Percentiles rank a stretch among this genome's conserved stretches.
Conservation (phyloP, 1,140 invertebrate species). For the Hetaerina americana region DNA sequence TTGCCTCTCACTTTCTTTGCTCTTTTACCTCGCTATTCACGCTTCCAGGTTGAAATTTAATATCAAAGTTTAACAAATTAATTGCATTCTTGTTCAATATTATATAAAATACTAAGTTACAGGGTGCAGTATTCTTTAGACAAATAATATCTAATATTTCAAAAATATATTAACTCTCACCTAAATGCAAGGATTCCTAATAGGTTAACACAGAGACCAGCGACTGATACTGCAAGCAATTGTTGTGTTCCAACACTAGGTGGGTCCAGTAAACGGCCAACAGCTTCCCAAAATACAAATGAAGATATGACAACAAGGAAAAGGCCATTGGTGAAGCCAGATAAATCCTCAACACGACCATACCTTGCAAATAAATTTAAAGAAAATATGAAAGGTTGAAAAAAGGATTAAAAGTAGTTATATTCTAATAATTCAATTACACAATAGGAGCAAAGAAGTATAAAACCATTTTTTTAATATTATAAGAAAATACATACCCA, state of each 20-base stretch:
- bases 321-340: constrained; percentile 45
- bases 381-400: not conserved
- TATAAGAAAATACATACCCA: constrained; percentile 28
- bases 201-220: constrained; percentile 41
- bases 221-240: constrained; percentile 40
- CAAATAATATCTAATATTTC: not conserved
- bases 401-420: not conserved
- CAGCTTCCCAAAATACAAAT: constrained; percentile 41
- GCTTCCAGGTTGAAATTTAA: no score
- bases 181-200: constrained; percentile 42
- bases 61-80: no score
- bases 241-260: constrained; percentile 41
- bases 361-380: constrained; percentile 25
- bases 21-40: no score
- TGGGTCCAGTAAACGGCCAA: constrained; percentile 39
- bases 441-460: not conserved
- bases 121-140: not conserved
- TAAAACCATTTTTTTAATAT: not conserved
- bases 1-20: no score
- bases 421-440: not conserved
- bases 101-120: no score
- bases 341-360: constrained; percentile 41
- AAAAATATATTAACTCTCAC: not conserved
- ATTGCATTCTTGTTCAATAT: no score
- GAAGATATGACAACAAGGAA: constrained; percentile 42